Conservation (phyloP, 53 echinoderm and acorn worm species). For the Mesocentrotus franciscanus region DNA sequence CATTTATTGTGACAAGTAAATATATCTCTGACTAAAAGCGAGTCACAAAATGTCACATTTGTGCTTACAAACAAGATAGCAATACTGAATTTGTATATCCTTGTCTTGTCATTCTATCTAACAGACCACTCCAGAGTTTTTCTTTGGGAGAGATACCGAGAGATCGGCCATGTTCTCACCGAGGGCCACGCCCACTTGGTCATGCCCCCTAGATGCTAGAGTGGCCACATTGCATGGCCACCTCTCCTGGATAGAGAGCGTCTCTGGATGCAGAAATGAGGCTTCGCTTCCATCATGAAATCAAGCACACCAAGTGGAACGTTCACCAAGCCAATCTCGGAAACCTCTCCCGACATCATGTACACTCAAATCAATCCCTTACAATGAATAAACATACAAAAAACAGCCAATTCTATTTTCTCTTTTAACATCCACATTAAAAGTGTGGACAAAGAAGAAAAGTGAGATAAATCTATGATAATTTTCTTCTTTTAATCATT, state of each 20-base stretch:
- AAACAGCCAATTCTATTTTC: background rate
- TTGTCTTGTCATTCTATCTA: background rate
- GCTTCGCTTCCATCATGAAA: background rate
- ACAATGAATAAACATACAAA: background rate
- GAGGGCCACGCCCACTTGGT: background rate
- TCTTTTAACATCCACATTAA: background rate
- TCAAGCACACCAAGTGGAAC: background rate
- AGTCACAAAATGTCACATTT: slow-evolving; percentile 21
- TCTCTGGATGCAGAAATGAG: background rate
- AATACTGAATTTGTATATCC: background rate
- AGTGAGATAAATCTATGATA: slow-evolving; percentile 52
- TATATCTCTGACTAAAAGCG: slow-evolving; percentile 16
- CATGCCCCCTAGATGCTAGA: background rate
- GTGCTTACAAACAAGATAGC: slow-evolving; percentile 16
- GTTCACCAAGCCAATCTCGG: background rate
- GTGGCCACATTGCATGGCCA: background rate
- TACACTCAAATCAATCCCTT: background rate
- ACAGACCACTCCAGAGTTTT: background rate
- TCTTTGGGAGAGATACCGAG: slow-evolving; percentile 5
- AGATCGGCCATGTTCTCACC: background rate
- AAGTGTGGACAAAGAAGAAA: background rate
- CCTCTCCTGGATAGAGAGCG: background rate
- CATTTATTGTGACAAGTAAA: background rate
- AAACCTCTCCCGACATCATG: background rate
- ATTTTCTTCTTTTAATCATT: background rate